phyloP scores from a whole-genome alignment of 2,113 vertebrate species.

The Monopterus albus region DNA sequence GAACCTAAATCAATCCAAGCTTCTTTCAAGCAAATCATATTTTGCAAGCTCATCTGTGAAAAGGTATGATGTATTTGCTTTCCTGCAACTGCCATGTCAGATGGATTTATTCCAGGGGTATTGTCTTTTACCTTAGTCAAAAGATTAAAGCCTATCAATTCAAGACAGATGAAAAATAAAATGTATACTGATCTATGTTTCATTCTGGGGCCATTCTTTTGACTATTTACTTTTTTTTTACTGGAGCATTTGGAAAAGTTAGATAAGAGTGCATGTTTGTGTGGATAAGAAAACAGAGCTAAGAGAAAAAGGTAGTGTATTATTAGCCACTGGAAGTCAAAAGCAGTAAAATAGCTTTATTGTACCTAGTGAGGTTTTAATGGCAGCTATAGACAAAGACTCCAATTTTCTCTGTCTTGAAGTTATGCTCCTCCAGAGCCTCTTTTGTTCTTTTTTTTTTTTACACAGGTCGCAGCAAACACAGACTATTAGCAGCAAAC shows the following conservation, averaged over 20 bases:
- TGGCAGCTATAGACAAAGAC: conserved; percentile 55
- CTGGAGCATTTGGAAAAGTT: conserved; percentile 8
- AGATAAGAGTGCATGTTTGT: conserved; percentile 11
- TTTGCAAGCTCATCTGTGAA: too few relatives aligned
- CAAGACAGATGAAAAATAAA: neutral
- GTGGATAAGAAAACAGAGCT: neutral
- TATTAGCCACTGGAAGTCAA: conserved; percentile 14
- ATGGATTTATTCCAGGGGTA: too few relatives aligned
- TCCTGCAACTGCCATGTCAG: too few relatives aligned
- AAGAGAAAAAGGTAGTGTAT: neutral
- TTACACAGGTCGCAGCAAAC: conserved; percentile 20
- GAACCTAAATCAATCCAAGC: too few relatives aligned
- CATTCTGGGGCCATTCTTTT: neutral
- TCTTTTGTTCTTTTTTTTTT: conserved; percentile 33
- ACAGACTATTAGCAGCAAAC: conserved; percentile 19
- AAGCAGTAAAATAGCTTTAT: conserved; percentile 42
- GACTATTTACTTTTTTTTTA: conserved; percentile 7
- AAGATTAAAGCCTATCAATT: neutral
- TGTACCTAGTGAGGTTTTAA: conserved; percentile 47
- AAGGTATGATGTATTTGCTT: too few relatives aligned
- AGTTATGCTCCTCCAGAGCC: conserved; percentile 28
- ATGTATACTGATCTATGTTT: neutral
- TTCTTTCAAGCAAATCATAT: too few relatives aligned
- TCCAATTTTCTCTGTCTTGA: conserved; percentile 51
- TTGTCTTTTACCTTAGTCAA: too few relatives aligned